phyloP scores from a whole-genome alignment of 2,888 invertebrate genomes.

The Hymenopus coronatus region DNA sequence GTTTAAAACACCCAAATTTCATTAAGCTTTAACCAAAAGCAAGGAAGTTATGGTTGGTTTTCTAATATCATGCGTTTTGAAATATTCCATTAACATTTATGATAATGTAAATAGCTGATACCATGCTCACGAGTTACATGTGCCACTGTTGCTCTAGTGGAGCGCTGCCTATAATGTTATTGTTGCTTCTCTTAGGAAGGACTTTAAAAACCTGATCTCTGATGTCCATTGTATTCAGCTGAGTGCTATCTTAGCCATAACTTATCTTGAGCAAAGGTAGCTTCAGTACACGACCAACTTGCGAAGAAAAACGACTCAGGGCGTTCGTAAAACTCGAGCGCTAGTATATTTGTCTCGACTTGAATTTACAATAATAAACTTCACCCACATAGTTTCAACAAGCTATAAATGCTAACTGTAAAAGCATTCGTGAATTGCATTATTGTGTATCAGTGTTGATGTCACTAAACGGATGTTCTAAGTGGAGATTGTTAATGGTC shows the following conservation, averaged over 20 bases:
- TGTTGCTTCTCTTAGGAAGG: conserved; percentile 9
- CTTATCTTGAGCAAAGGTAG: conserved; percentile 11
- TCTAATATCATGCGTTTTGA: neutral
- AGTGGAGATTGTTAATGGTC: neutral
- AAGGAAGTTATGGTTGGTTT: neutral
- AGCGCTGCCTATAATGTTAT: neutral
- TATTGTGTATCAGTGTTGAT: neutral
- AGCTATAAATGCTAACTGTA: neutral
- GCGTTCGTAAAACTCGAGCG: neutral
- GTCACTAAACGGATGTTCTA: neutral
- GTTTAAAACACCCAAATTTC: neutral
- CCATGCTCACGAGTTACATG: neutral
- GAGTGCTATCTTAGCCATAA: conserved; percentile 17
- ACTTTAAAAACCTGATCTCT: conserved; percentile 18
- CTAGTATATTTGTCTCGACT: neutral
- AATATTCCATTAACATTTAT: no score
- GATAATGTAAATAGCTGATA: neutral
- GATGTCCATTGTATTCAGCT: conserved; percentile 17
- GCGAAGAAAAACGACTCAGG: neutral
- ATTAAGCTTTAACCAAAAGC: no score
- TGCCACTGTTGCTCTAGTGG: neutral
- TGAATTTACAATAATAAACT: neutral
- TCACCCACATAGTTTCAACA: neutral
- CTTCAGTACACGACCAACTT: neutral
- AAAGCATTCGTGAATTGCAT: neutral